Percentiles rank a stretch among this genome's conserved stretches.
phyloP scores from a whole-genome alignment of 2,888 invertebrate species.

The Drosophila anomalipes region DNA sequence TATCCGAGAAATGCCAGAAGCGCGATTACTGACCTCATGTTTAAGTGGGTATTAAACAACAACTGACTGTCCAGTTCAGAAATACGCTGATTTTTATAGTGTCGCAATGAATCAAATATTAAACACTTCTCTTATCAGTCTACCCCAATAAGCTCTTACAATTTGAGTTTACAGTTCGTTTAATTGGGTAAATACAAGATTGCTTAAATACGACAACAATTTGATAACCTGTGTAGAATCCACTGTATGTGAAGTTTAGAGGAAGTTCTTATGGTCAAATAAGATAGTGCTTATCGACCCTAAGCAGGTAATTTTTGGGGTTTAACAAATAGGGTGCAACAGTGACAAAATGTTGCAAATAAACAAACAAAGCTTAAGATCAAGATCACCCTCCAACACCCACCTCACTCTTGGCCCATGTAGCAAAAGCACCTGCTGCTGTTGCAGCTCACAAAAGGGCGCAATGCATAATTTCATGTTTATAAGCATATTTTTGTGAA shows the following conservation, averaged over 20 bases:
- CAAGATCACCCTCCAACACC: background rate
- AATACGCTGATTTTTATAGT: constrained; percentile 15
- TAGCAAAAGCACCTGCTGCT: constrained; percentile 24
- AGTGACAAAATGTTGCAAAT: constrained; percentile 27
- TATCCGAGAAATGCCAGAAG: constrained; percentile 16
- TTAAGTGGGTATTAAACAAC: background rate
- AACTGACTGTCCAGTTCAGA: constrained; percentile 2
- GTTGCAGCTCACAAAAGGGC: constrained; percentile 46
- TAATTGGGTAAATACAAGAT: background rate
- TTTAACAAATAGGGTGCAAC: constrained; percentile 3
- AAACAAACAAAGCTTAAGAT: constrained; percentile 13
- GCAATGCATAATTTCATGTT: constrained; percentile 58
- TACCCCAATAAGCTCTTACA: background rate
- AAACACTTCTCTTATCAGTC: background rate
- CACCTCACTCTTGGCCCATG: background rate
- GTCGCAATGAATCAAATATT: background rate
- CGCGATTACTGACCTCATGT: constrained; percentile 20
- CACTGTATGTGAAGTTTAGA: background rate
- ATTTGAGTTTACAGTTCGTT: background rate
- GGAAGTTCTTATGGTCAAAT: background rate
- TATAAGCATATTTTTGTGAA: constrained; percentile 36
- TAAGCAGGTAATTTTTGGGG: background rate
- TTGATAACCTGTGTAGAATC: background rate
- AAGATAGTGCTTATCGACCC: background rate
- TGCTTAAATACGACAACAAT: constrained; percentile 2